A percentile compares a stretch with the other conserved stretches of the same genome.
phyloP scores from a whole-genome alignment of 2,888 invertebrate species.

The Metallyticus violacea region DNA sequence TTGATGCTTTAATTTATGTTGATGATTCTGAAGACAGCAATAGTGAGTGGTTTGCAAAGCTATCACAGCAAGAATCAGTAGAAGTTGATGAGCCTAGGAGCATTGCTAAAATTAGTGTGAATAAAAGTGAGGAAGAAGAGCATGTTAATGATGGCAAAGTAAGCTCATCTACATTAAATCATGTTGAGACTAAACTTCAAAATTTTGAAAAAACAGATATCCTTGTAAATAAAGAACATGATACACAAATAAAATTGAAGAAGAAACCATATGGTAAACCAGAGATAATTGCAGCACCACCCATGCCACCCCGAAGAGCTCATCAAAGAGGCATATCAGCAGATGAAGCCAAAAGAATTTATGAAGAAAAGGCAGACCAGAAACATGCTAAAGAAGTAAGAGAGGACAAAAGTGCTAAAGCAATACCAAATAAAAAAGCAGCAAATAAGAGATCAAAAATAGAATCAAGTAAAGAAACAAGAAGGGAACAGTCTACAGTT shows the following conservation, averaged over 20 bases:
- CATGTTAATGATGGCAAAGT: slow-evolving; percentile 1
- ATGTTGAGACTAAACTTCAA: neutral
- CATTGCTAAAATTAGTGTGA: neutral
- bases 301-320: neutral
- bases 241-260: neutral
- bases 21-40: neutral
- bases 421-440: slow-evolving; percentile 38
- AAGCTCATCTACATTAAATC: neutral
- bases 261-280: neutral
- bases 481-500: neutral
- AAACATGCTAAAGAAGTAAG: slow-evolving; percentile 46
- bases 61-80: neutral
- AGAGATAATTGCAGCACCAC: slow-evolving; percentile 22
- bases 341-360: neutral
- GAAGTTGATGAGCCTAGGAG: neutral
- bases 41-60: neutral
- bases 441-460: neutral
- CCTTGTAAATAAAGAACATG: neutral
- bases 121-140: slow-evolving; percentile 35
- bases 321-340: slow-evolving; percentile 2
- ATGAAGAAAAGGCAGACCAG: slow-evolving; percentile 30
- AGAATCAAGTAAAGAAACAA: neutral
- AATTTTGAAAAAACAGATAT: neutral
- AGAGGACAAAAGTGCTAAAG: slow-evolving; percentile 51
- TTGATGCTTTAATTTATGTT: slow-evolving; percentile 33